A percentile compares a stretch with the other conserved stretches of the same genome.
Evolutionary conservation across 1,140 invertebrate species (phyloP).

Genomic region (Drosophila pectinifera): DNA sequence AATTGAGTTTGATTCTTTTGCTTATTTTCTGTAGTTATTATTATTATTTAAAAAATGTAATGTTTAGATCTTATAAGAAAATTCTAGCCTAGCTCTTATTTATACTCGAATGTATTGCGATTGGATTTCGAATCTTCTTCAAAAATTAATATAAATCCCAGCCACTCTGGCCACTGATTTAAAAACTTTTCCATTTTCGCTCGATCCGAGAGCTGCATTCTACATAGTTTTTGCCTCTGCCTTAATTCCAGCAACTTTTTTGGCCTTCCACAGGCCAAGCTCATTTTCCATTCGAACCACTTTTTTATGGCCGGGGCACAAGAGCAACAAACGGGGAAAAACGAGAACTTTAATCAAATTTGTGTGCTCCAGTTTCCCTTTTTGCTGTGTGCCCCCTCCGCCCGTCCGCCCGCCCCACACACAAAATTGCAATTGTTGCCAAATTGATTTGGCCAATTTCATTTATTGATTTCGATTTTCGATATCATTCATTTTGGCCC

Average conservation of each 20-base stretch:
- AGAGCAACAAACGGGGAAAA: constrained; percentile 20
- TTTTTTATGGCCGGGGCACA: constrained; percentile 20
- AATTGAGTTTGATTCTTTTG: too few species aligned
- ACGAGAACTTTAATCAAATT: constrained; percentile 75
- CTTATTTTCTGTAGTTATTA: too few species aligned
- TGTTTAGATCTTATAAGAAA: too few species aligned
- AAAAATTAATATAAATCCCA: not conserved
- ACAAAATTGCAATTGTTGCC: constrained; percentile 78
- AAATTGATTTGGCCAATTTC: constrained; percentile 83
- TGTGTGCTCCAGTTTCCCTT: constrained; percentile 56
- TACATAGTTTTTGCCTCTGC: constrained; percentile 4
- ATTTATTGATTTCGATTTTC: constrained; percentile 82
- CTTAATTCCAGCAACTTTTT: constrained; percentile 24
- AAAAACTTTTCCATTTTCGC: constrained; percentile 19
- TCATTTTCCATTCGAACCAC: constrained; percentile 27
- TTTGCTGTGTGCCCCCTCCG: constrained; percentile 6
- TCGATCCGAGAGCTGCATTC: constrained; percentile 11
- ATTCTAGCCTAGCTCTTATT: too few species aligned
- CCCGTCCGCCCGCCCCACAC: not conserved
- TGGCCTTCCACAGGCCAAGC: constrained; percentile 19
- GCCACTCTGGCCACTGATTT: not conserved
- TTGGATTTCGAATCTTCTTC: not conserved
- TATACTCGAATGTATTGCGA: too few species aligned
- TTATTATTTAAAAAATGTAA: too few species aligned
- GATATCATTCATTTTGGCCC: constrained; percentile 74